A percentile compares a stretch with the other conserved stretches of the same genome.
Evolutionary conservation across 2,888 invertebrate genomes (phyloP).

Genomic region (Nymphalis c-album): DNA sequence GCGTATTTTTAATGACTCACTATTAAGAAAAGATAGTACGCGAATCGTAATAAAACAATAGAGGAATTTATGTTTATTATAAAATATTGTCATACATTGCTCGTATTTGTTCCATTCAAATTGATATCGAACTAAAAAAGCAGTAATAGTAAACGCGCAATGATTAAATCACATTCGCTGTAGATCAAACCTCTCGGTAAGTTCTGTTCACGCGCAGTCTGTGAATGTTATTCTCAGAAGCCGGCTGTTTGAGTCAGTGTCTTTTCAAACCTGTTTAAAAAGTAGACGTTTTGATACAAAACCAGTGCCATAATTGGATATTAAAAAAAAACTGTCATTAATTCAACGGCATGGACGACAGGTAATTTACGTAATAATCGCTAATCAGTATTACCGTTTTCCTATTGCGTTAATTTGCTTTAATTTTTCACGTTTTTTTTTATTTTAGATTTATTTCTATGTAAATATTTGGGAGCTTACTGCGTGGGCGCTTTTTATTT

Average conservation of each 20-base stretch:
- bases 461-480: conserved; percentile 57
- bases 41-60: conserved; percentile 1
- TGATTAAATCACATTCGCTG: conserved; percentile 15
- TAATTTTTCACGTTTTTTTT: conserved; percentile 40
- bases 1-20: conserved; percentile 1
- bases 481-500: conserved; percentile 55
- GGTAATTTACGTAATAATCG: conserved; percentile 26
- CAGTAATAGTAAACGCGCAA: conserved; percentile 40
- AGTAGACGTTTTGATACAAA: conserved; percentile 41
- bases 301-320: conserved; percentile 22
- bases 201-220: conserved; percentile 57
- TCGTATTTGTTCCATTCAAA: not conserved
- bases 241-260: conserved; percentile 58
- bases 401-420: conserved; percentile 1
- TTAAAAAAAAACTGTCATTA: conserved; percentile 26
- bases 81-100: not conserved
- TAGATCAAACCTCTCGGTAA: conserved; percentile 36
- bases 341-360: conserved; percentile 32
- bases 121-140: conserved; percentile 24
- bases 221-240: conserved; percentile 58
- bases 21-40: not conserved
- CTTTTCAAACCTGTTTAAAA: conserved; percentile 55
- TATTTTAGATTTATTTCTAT: conserved; percentile 66
- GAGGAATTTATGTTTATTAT: not conserved
- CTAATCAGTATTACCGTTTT: not conserved